These are phyloP conservation scores for Kryptopterus vitreolus DNA, from an alignment of 2,797 vertebrate genomes.

Conservation along the genomic window DNA sequence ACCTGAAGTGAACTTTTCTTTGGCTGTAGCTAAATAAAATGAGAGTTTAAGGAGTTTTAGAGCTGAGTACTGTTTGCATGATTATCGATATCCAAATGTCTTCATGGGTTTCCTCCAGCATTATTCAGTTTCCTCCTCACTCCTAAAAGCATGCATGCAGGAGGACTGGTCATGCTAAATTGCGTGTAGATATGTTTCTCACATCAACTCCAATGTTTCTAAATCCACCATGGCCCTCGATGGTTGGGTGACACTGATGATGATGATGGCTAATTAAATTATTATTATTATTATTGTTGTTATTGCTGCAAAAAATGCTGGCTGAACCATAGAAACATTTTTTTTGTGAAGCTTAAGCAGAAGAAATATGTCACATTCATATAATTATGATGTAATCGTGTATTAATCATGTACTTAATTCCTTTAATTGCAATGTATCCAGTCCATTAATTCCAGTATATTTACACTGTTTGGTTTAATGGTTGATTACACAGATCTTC, in stretches of 20 bases:
- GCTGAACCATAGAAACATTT: too few species aligned
- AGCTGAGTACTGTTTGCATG: background rate
- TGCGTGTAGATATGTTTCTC: background rate
- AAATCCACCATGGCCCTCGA: background rate
- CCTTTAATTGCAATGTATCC: too few species aligned
- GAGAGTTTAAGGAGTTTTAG: background rate
- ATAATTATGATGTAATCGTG: background rate
- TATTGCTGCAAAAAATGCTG: too few species aligned
- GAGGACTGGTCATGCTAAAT: background rate
- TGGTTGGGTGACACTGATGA: background rate
- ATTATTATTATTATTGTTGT: too few species aligned
- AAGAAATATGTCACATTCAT: background rate
- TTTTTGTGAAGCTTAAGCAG: background rate
- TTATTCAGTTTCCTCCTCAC: background rate
- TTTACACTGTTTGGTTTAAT: background rate
- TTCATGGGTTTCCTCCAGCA: background rate
- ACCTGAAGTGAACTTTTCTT: background rate
- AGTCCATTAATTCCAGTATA: conserved; percentile 15
- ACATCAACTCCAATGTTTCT: background rate
- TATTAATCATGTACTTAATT: too few species aligned
- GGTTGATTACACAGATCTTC: background rate
- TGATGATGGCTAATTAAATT: background rate
- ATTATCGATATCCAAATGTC: background rate
- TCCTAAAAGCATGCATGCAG: background rate
- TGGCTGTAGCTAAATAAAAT: background rate